Percentiles rank a stretch among this genome's conserved stretches.
Conservation (phyloP, 2,797 vertebrate genomes). For the Centropyge bicolor region DNA sequence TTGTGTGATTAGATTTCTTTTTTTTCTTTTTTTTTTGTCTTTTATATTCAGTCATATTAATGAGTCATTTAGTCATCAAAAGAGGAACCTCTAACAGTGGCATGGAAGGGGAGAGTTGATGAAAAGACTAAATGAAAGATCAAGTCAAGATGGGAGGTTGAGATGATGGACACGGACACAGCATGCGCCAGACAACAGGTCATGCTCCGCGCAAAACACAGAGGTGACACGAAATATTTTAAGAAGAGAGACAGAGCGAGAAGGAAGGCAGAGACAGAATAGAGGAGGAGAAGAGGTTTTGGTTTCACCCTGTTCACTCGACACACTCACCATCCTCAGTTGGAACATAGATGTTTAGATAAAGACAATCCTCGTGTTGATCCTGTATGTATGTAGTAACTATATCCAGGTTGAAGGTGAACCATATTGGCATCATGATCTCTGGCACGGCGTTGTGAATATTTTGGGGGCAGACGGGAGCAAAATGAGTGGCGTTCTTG, state of each 20-base stretch:
- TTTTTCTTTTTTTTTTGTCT: constrained; percentile 47
- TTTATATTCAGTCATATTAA: constrained; percentile 60
- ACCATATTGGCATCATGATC: constrained; percentile 99
- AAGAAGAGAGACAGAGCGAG: constrained; percentile 62
- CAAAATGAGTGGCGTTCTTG: constrained; percentile 98
- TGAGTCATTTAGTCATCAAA: constrained; percentile 83
- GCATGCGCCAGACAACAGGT: constrained; percentile 88
- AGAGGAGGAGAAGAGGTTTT: constrained; percentile 56
- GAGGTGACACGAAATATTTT: constrained; percentile 77
- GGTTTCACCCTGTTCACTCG: constrained; percentile 76
- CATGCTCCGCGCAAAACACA: constrained; percentile 90
- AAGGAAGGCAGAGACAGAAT: constrained; percentile 63
- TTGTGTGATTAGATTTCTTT: constrained; percentile 73
- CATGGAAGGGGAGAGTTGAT: constrained; percentile 88
- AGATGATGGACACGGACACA: constrained; percentile 84
- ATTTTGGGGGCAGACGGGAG: constrained; percentile 99
- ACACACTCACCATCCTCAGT: constrained; percentile 99
- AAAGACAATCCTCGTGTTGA: constrained; percentile 99
- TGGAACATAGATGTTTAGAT: constrained; percentile 99
- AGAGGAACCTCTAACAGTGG: constrained; percentile 92
- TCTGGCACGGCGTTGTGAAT: constrained; percentile 99
- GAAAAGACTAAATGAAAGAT: constrained; percentile 88
- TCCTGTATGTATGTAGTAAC: constrained; percentile 99
- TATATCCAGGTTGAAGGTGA: constrained; percentile 99
- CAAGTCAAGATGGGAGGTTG: constrained; percentile 84